phyloP scores from a whole-genome alignment of 2,888 invertebrate genomes.

The Macaria notata region DNA sequence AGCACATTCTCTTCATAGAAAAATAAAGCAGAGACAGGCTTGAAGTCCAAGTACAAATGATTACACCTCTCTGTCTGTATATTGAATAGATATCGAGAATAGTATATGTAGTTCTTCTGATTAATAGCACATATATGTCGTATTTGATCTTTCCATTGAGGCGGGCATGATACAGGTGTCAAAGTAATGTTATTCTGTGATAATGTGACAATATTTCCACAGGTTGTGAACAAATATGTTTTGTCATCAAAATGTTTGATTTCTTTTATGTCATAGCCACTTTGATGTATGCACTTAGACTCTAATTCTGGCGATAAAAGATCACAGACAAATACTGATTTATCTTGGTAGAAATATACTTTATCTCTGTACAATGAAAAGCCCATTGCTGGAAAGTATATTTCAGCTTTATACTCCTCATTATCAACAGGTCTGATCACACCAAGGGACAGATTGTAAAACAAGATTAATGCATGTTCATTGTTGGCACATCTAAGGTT shows the following conservation, averaged over 20 bases:
- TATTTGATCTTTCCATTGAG: slow-evolving; percentile 63
- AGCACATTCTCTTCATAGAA: slow-evolving; percentile 66
- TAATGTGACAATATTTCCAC: slow-evolving; percentile 57
- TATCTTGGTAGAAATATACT: slow-evolving; percentile 55
- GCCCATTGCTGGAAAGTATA: slow-evolving; percentile 58
- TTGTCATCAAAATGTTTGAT: slow-evolving; percentile 48
- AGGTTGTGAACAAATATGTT: slow-evolving; percentile 59
- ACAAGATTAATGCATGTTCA: slow-evolving; percentile 50
- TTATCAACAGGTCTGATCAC: slow-evolving; percentile 56
- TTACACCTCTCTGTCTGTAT: slow-evolving; percentile 60
- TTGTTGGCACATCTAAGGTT: slow-evolving; percentile 61
- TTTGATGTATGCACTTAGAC: slow-evolving; percentile 50
- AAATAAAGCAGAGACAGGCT: slow-evolving; percentile 63
- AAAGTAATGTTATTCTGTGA: slow-evolving; percentile 39
- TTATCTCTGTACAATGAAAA: slow-evolving; percentile 51
- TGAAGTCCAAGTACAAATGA: slow-evolving; percentile 67
- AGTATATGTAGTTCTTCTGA: slow-evolving; percentile 63
- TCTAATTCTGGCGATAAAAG: slow-evolving; percentile 43
- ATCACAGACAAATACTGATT: slow-evolving; percentile 58
- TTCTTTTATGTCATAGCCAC: slow-evolving; percentile 61
- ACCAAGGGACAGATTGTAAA: slow-evolving; percentile 53
- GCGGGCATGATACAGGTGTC: slow-evolving; percentile 49
- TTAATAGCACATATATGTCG: slow-evolving; percentile 58
- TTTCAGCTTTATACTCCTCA: slow-evolving; percentile 45
- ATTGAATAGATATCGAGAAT: slow-evolving; percentile 64